Evolutionary conservation across 2,797 vertebrate species (phyloP).

Genomic region (Gambelia wislizenii): DNA sequence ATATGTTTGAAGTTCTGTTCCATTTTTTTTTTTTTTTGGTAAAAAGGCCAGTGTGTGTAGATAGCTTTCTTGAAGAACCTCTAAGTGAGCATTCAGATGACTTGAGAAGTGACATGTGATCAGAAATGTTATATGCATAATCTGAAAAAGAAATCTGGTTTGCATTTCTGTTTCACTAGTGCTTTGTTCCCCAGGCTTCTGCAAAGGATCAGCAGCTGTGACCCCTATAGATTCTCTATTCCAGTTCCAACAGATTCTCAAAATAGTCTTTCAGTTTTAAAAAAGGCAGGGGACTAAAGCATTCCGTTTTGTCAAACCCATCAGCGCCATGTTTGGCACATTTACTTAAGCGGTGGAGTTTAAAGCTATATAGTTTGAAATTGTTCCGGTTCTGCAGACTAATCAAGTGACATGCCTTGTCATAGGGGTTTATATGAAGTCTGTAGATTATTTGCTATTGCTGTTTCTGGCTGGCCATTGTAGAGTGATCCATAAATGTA

Average conservation of each 20-base stretch:
- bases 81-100: conserved; percentile 30
- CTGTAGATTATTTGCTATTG: conserved; percentile 36
- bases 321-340: conserved; percentile 1
- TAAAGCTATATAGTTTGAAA: conserved; percentile 21
- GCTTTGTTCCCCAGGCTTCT: conserved; percentile 32
- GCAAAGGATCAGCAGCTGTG: conserved; percentile 9
- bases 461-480: conserved; percentile 5
- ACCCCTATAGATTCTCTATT: conserved; percentile 24
- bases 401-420: conserved; percentile 10
- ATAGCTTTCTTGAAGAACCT: conserved; percentile 27
- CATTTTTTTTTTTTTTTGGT: conserved; percentile 12
- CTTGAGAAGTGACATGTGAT: conserved; percentile 28
- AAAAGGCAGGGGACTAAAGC: not conserved
- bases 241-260: not conserved
- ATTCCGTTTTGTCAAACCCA: not conserved
- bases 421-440: not conserved
- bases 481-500: not conserved
- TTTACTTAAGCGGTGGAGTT: conserved; percentile 46
- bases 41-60: not conserved
- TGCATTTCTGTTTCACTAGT: not conserved
- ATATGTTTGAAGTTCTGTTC: conserved; percentile 1
- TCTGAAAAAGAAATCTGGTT: conserved; percentile 32
- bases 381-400: not conserved
- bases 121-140: not conserved
- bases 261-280: conserved; percentile 8